Evolutionary conservation across 2,888 invertebrate species (phyloP).

Genomic region (Amaurobius ferox): DNA sequence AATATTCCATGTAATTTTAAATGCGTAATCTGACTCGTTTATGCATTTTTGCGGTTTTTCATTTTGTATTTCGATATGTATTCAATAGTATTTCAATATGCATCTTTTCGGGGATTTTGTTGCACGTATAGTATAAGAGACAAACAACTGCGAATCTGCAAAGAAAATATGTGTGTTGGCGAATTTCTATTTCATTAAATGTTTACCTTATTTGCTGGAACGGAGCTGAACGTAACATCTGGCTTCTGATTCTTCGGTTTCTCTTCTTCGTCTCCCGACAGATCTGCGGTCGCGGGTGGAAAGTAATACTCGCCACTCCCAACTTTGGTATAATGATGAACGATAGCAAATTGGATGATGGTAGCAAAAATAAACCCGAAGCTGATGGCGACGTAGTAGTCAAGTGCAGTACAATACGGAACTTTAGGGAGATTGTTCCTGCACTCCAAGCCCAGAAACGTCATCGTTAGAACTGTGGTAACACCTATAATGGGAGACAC

Average conservation of each 20-base stretch:
- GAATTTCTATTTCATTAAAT: neutral
- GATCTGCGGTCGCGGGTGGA: constrained; percentile 45
- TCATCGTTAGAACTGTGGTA: constrained; percentile 90
- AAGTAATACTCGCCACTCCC: constrained; percentile 80
- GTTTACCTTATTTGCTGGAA: constrained; percentile 29
- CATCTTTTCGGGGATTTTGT: too few species aligned
- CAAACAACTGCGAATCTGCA: too few species aligned
- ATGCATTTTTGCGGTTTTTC: too few species aligned
- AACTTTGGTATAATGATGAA: constrained; percentile 90
- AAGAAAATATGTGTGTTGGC: too few species aligned
- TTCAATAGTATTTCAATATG: too few species aligned
- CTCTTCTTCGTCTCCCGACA: constrained; percentile 31
- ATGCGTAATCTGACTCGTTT: too few species aligned
- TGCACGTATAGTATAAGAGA: too few species aligned
- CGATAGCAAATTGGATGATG: constrained; percentile 89
- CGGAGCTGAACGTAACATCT: constrained; percentile 33
- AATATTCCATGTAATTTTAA: too few species aligned
- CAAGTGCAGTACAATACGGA: constrained; percentile 90
- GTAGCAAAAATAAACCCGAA: constrained; percentile 89
- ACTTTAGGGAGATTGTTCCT: constrained; percentile 89
- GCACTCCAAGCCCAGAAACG: constrained; percentile 87
- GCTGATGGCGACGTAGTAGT: constrained; percentile 88
- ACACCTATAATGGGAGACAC: constrained; percentile 81
- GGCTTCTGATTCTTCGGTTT: constrained; percentile 31
- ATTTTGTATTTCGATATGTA: too few species aligned